phyloP scores from a whole-genome alignment of 35 echinoderm and acorn worm species.

The Amphiura filiformis region DNA sequence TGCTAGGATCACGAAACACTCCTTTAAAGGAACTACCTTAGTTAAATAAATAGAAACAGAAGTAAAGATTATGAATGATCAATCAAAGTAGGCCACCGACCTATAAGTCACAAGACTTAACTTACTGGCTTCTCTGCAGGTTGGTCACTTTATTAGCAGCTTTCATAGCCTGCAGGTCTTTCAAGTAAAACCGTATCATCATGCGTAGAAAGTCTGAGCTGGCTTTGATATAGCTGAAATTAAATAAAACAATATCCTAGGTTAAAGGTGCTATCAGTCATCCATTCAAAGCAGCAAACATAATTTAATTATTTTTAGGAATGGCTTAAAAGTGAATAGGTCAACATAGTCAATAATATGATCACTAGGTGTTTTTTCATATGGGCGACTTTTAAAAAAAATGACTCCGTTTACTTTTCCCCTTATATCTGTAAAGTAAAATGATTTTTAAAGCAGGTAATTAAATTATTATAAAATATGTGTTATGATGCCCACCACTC shows the following conservation, averaged over 20 bases:
- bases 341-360: neutral
- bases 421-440: no score
- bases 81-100: no score
- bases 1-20: no score
- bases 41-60: no score
- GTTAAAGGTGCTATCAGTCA: no score
- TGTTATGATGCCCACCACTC: no score
- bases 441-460: no score
- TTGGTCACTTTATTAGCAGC: neutral
- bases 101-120: no score
- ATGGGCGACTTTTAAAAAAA: constrained; percentile 49
- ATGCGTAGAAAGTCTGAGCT: constrained; percentile 68
- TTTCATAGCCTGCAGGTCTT: constrained; percentile 41
- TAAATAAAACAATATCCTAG: neutral
- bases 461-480: no score
- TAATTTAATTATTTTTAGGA: neutral
- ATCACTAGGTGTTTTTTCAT: neutral
- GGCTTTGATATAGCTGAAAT: neutral
- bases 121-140: neutral
- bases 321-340: neutral
- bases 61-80: no score
- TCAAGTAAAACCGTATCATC: constrained; percentile 68
- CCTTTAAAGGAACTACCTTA: no score
- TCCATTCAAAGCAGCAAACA: no score
- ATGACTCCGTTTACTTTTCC: constrained; percentile 8